These are phyloP conservation scores for Calameuta idolon DNA, from an alignment of 2,888 invertebrate genomes.

Conservation along the genomic window DNA sequence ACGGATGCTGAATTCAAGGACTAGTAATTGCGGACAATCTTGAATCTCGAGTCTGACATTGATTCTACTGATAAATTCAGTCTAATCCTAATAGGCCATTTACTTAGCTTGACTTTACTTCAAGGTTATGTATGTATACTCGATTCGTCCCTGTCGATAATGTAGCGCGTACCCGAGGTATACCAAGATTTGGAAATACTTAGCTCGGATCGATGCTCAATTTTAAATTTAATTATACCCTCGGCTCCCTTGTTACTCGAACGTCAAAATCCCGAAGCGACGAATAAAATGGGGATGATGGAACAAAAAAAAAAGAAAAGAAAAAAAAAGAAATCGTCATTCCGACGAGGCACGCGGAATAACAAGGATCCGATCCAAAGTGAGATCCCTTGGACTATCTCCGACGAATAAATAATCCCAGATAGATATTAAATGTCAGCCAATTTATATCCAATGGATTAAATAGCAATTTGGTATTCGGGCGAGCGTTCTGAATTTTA, in stretches of 20 bases:
- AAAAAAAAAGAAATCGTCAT: neutral
- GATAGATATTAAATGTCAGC: neutral
- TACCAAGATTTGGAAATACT: neutral
- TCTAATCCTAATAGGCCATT: neutral
- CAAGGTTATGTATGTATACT: neutral
- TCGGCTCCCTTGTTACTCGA: neutral
- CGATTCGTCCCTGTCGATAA: neutral
- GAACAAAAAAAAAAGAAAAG: too few relatives aligned
- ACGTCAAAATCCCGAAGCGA: neutral
- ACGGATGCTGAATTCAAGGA: neutral
- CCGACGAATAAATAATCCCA: neutral
- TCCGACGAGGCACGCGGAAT: neutral
- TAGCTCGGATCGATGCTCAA: neutral
- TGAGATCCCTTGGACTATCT: neutral
- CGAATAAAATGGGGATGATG: neutral
- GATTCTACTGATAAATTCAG: neutral
- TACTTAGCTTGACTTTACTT: neutral
- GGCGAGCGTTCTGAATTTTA: neutral
- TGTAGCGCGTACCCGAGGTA: neutral
- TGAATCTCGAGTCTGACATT: neutral
- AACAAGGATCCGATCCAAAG: neutral
- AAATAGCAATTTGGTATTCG: neutral
- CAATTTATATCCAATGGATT: neutral
- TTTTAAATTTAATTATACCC: neutral
- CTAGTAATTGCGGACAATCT: neutral